Conservation (phyloP, 2,888 invertebrate genomes). For the Urechis unicinctus region DNA sequence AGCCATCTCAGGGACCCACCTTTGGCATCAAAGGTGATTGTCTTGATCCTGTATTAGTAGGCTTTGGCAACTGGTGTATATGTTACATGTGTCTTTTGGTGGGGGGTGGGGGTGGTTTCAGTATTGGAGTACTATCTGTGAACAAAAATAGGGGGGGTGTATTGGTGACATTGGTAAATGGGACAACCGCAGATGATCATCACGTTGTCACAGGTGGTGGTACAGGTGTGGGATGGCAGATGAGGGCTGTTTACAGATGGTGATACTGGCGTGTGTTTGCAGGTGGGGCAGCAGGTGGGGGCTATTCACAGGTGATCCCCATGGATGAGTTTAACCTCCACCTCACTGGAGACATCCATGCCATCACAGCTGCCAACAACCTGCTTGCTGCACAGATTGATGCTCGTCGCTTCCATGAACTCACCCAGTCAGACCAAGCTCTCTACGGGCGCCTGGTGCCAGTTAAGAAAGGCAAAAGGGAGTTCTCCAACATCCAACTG, state of each 20-base stretch:
- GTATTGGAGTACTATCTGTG: no score
- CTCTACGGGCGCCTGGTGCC: conserved; percentile 86
- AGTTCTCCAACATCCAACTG: conserved; percentile 82
- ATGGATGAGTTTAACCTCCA: conserved; percentile 99
- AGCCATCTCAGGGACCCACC: conserved; percentile 98
- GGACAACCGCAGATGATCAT: no score
- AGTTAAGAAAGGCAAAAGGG: conserved; percentile 67
- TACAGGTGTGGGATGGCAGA: no score
- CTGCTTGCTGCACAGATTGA: conserved; percentile 96
- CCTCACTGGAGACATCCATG: conserved; percentile 90
- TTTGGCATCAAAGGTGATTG: conserved; percentile 83
- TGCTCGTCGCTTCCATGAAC: conserved; percentile 92
- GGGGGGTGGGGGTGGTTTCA: no score
- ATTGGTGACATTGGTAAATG: no score
- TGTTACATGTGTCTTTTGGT: no score
- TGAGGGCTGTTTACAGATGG: no score
- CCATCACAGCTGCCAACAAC: conserved; percentile 96
- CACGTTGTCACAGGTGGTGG: no score
- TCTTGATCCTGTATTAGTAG: not conserved
- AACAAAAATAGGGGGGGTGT: no score
- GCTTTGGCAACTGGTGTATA: no score
- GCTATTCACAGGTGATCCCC: conserved; percentile 91
- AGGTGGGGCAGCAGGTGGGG: conserved; percentile 96
- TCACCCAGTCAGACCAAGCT: conserved; percentile 76
- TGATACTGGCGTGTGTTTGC: not conserved